These are phyloP conservation scores for Cottoperca gobio DNA, from an alignment of 2,797 vertebrate species.

Conservation along the genomic window DNA sequence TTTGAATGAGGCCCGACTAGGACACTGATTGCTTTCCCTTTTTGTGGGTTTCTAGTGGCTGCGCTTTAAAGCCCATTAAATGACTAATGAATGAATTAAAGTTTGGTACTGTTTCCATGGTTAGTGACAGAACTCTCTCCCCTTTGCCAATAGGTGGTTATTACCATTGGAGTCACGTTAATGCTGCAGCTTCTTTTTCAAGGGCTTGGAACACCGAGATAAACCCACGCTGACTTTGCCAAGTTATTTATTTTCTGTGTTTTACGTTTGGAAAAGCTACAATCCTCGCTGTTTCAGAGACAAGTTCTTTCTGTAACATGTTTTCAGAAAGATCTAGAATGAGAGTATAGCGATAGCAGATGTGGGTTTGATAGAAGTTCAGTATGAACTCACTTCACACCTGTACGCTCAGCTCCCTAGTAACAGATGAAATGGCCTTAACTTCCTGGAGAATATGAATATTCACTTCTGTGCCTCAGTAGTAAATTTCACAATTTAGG, in stretches of 20 bases:
- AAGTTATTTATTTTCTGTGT: conserved; percentile 29
- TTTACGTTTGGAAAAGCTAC: conserved; percentile 1
- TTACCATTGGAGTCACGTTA: conserved; percentile 50
- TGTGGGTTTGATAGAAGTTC: background rate
- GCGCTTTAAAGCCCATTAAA: conserved; percentile 40
- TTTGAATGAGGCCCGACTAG: conserved; percentile 23
- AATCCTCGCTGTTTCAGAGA: conserved; percentile 3
- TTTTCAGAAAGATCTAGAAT: background rate
- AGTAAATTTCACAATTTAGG: conserved; percentile 4
- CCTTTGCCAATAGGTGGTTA: conserved; percentile 22
- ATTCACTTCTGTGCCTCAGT: background rate
- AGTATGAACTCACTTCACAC: background rate
- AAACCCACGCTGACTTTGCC: conserved; percentile 25
- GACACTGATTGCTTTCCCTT: conserved; percentile 53
- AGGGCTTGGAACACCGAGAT: conserved; percentile 17
- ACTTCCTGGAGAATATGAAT: background rate
- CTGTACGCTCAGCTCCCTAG: background rate
- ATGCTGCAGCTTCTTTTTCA: conserved; percentile 21
- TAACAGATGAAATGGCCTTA: background rate
- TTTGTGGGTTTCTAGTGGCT: conserved; percentile 45
- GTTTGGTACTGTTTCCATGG: conserved; percentile 54
- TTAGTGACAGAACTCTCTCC: conserved; percentile 30
- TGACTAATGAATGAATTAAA: conserved; percentile 60
- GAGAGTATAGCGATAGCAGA: conserved; percentile 3
- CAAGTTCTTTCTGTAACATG: background rate